Percentiles rank a stretch among this genome's conserved stretches.
Evolutionary conservation across 1,140 invertebrate genomes (phyloP).

Genomic region (Drosophila sulfurigaster): DNA sequence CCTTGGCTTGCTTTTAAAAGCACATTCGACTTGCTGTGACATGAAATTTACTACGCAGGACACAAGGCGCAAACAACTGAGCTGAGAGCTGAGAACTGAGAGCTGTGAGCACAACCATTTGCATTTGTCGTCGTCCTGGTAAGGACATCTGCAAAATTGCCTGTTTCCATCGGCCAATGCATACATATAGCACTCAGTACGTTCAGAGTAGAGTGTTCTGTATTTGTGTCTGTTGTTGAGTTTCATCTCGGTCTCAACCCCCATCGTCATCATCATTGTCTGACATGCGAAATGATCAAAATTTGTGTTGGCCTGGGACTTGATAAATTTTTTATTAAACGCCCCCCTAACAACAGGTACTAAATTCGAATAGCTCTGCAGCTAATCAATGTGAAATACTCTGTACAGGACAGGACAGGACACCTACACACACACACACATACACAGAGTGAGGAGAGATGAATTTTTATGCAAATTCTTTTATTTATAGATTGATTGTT

Average conservation of each 20-base stretch:
- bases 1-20: slow-evolving; percentile 57
- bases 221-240: not conserved
- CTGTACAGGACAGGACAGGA: too few relatives aligned
- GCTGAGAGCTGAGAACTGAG: slow-evolving; percentile 17
- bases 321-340: slow-evolving; percentile 70
- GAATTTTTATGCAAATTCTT: slow-evolving; percentile 75
- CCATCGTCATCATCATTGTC: slow-evolving; percentile 3
- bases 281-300: slow-evolving; percentile 24
- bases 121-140: slow-evolving; percentile 51
- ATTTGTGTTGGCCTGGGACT: slow-evolving; percentile 23
- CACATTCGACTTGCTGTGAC: slow-evolving; percentile 73
- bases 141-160: slow-evolving; percentile 68
- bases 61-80: slow-evolving; percentile 16
- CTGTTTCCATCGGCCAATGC: slow-evolving; percentile 23
- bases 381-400: slow-evolving; percentile 56
- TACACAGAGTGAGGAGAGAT: not conserved
- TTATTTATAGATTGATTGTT: slow-evolving; percentile 76
- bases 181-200: not conserved
- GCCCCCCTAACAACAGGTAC: slow-evolving; percentile 46
- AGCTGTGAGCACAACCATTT: slow-evolving; percentile 31
- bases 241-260: not conserved
- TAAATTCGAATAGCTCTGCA: slow-evolving; percentile 42
- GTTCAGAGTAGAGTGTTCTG: not conserved
- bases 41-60: slow-evolving; percentile 72
- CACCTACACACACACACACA: too few relatives aligned